Conservation (phyloP, 2,888 invertebrate genomes). For the Callimorpha dominula region DNA sequence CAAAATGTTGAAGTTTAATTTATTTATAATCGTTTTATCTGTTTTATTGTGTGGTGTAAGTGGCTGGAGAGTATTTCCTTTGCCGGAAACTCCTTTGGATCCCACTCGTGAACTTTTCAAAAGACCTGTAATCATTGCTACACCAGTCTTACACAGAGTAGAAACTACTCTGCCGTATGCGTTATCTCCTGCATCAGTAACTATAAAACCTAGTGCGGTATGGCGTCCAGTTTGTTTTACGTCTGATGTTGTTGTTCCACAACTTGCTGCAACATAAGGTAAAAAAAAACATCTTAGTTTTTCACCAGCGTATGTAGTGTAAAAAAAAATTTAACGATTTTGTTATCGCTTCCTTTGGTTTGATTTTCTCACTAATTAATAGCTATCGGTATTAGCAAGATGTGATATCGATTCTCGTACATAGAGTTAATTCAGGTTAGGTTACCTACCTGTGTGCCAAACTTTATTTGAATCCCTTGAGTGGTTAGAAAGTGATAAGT, state of each 20-base stretch:
- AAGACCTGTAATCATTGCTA: not conserved
- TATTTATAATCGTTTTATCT: slow-evolving; percentile 33
- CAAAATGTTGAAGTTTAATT: slow-evolving; percentile 40
- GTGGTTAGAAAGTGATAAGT: too few relatives aligned
- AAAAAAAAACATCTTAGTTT: slow-evolving; percentile 12
- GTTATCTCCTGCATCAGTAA: not conserved
- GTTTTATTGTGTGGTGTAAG: slow-evolving; percentile 38
- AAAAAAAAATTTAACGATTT: too few relatives aligned
- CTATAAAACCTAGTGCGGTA: slow-evolving; percentile 10
- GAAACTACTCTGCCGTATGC: not conserved
- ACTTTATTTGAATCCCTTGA: too few relatives aligned
- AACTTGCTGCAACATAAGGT: slow-evolving; percentile 66
- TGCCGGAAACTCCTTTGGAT: slow-evolving; percentile 45
- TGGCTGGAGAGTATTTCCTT: slow-evolving; percentile 61
- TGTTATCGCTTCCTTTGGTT: too few relatives aligned
- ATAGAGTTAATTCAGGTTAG: too few relatives aligned
- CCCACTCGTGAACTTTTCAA: not conserved
- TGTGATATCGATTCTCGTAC: too few relatives aligned
- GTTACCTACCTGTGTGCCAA: too few relatives aligned
- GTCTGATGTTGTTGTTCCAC: slow-evolving; percentile 36
- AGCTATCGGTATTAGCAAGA: too few relatives aligned
- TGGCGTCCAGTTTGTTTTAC: slow-evolving; percentile 14
- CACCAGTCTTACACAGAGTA: slow-evolving; percentile 19
- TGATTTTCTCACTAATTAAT: too few relatives aligned
- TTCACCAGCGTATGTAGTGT: too few relatives aligned